Conservation (phyloP, 2,797 vertebrate genomes). For the Platyrinchus mystaceus region DNA sequence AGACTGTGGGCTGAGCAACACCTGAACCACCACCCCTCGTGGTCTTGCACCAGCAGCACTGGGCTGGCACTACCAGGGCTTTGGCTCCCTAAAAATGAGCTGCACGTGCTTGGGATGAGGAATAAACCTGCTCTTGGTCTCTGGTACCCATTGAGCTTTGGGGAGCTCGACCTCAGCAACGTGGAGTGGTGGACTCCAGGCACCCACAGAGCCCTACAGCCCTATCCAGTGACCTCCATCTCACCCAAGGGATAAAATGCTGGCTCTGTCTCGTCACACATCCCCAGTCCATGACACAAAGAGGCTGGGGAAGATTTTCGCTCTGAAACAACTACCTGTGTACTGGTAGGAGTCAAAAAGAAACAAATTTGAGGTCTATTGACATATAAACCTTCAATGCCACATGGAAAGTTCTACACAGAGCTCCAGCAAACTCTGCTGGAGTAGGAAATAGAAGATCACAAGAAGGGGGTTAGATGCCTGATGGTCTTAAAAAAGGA, state of each 20-base stretch:
- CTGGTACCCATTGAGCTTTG: background rate
- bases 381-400: background rate
- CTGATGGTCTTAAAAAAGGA: background rate
- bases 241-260: rapidly evolving
- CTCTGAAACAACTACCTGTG: background rate
- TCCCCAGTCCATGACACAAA: background rate
- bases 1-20: background rate
- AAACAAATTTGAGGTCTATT: background rate
- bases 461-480: background rate
- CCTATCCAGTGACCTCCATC: rapidly evolving
- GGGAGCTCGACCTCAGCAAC: rapidly evolving
- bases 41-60: background rate
- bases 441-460: background rate
- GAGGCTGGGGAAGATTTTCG: background rate
- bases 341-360: background rate
- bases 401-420: background rate
- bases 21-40: background rate
- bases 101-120: background rate
- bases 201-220: background rate
- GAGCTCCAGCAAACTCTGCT: slow-evolving; percentile 31
- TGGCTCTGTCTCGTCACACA: background rate
- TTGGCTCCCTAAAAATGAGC: background rate
- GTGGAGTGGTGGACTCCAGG: background rate
- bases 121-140: background rate
- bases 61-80: background rate